Percentiles rank a stretch among this genome's conserved stretches.
Conservation (phyloP, 2,113 vertebrate genomes). For the Zosterops japonicus region DNA sequence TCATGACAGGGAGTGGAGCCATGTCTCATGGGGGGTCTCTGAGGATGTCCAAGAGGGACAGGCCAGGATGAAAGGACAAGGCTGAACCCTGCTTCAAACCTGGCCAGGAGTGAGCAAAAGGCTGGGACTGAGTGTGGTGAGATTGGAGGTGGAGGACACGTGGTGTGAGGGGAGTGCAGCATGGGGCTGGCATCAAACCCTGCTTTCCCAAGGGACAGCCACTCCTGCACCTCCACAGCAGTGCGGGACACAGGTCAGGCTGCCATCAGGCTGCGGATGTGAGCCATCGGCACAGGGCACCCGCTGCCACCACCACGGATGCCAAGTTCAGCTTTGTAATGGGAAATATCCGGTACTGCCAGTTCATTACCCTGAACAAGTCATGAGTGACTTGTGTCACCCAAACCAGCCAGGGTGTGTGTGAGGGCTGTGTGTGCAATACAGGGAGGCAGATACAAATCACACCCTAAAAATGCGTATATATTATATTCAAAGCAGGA, state of each 20-base stretch:
- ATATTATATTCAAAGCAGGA: background rate
- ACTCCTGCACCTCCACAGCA: background rate
- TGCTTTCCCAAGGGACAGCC: background rate
- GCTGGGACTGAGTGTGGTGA: accelerated
- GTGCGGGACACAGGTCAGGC: background rate
- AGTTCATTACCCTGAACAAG: background rate
- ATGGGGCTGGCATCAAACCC: background rate
- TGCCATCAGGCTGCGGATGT: accelerated
- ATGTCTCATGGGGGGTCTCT: accelerated
- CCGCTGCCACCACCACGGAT: accelerated
- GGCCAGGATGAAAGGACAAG: background rate
- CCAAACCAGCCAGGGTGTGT: background rate
- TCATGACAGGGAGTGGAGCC: accelerated
- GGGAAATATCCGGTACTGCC: background rate
- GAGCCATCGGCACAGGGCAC: background rate
- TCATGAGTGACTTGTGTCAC: background rate
- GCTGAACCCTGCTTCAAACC: background rate
- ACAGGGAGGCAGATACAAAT: background rate
- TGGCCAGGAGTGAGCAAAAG: accelerated
- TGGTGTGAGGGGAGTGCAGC: background rate
- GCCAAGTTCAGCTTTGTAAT: background rate
- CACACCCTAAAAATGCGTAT: background rate
- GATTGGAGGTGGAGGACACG: accelerated
- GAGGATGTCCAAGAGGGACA: background rate
- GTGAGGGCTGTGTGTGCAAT: background rate